phyloP scores from a whole-genome alignment of 2,888 invertebrate species.

The Leptinotarsa tumamoca region DNA sequence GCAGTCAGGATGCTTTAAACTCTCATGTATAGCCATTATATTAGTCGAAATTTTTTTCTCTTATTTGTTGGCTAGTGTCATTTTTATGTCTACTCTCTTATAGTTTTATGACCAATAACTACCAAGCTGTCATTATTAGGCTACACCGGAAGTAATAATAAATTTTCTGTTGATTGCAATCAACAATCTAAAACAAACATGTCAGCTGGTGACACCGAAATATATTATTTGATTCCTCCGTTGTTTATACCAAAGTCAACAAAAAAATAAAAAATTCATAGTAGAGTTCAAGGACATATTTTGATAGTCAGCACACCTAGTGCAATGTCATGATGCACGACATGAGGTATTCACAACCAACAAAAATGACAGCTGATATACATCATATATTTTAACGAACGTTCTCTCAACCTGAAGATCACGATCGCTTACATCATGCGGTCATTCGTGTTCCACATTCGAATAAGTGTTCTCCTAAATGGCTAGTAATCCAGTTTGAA shows the following conservation, averaged over 20 bases:
- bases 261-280: not conserved
- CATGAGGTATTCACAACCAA: not conserved
- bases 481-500: slow-evolving; percentile 12
- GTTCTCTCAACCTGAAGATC: slow-evolving; percentile 13
- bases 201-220: too few relatives aligned
- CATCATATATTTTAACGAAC: not conserved
- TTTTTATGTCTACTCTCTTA: too few relatives aligned
- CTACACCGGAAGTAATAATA: too few relatives aligned
- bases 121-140: too few relatives aligned
- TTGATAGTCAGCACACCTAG: not conserved
- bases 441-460: slow-evolving; percentile 4
- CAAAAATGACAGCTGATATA: not conserved
- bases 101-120: too few relatives aligned
- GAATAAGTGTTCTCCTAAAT: slow-evolving; percentile 5
- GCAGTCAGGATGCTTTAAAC: too few relatives aligned
- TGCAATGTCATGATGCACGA: not conserved
- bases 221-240: too few relatives aligned
- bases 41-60: too few relatives aligned
- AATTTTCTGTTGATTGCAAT: too few relatives aligned
- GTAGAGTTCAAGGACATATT: not conserved
- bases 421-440: slow-evolving; percentile 8
- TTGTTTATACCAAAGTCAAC: not conserved
- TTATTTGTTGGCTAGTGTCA: too few relatives aligned
- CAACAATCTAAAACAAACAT: too few relatives aligned
- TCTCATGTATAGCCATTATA: too few relatives aligned